Conservation (phyloP, 2,888 invertebrate genomes). For the Drosophila trichaetosa region DNA sequence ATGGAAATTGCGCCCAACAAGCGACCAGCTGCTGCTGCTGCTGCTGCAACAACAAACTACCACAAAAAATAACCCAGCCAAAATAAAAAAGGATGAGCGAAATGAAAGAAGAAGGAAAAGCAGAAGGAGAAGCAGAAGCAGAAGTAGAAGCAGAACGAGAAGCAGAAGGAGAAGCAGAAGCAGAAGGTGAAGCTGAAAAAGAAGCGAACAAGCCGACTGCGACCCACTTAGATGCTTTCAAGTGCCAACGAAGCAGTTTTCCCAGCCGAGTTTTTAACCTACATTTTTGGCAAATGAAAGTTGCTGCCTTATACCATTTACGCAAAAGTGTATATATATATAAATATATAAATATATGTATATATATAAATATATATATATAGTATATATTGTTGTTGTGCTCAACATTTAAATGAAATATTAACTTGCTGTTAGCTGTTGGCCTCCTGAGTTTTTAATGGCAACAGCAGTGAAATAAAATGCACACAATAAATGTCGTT, state of each 20-base stretch:
- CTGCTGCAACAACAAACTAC: slow-evolving; percentile 17
- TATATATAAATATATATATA: background rate
- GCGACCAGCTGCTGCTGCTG: slow-evolving; percentile 10
- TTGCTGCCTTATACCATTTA: slow-evolving; percentile 3
- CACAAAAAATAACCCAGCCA: slow-evolving; percentile 7
- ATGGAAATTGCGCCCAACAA: slow-evolving; percentile 38
- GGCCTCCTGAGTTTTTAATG: slow-evolving; percentile 34
- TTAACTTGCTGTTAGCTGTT: slow-evolving; percentile 45
- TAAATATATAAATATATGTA: background rate
- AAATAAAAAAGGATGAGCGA: background rate
- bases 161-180: background rate
- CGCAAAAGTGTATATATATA: background rate
- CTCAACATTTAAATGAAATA: slow-evolving; percentile 42
- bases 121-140: background rate
- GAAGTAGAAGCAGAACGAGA: background rate
- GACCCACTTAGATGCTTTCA: slow-evolving; percentile 75
- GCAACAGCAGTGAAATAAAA: background rate
- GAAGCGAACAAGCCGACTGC: slow-evolving; percentile 18
- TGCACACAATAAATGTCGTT: background rate
- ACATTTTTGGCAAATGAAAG: slow-evolving; percentile 71
- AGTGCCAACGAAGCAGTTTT: slow-evolving; percentile 68
- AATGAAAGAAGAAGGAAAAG: background rate
- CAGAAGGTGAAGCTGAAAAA: background rate
- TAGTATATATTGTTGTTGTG: slow-evolving; percentile 15
- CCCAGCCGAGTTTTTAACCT: slow-evolving; percentile 66